A percentile compares a stretch with the other conserved stretches of the same genome.
Evolutionary conservation across 2,113 vertebrate species (phyloP).

Genomic region (Sapayoa aenigma): DNA sequence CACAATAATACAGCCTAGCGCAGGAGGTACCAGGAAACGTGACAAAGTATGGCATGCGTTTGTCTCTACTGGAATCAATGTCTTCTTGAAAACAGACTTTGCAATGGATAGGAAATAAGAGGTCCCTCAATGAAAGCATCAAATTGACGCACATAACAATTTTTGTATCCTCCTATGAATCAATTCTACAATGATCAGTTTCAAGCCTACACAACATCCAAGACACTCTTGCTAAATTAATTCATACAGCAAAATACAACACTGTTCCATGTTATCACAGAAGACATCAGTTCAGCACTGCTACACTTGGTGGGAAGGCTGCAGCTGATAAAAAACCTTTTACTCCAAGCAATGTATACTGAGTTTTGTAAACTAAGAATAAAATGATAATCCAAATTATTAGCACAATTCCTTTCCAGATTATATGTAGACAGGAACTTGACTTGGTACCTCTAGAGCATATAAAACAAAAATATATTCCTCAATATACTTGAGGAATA

Average conservation of each 20-base stretch:
- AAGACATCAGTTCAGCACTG: background rate
- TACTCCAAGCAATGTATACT: background rate
- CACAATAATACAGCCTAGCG: background rate
- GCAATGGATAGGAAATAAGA: background rate
- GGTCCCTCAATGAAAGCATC: background rate
- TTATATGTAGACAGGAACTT: background rate
- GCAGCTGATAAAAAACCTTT: background rate
- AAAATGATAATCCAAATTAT: rapidly evolving
- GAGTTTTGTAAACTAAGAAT: background rate
- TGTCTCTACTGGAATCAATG: rapidly evolving
- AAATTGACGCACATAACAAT: background rate
- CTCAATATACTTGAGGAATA: background rate
- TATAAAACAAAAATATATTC: background rate
- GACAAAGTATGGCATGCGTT: rapidly evolving
- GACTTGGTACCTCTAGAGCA: background rate
- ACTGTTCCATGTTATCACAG: background rate
- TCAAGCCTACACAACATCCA: background rate
- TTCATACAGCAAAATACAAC: background rate
- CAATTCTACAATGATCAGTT: background rate
- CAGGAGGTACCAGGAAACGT: rapidly evolving
- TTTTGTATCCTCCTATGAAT: background rate
- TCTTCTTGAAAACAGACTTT: background rate
- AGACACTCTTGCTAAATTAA: background rate
- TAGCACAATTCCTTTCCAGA: rapidly evolving
- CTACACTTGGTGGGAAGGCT: background rate